A percentile compares a stretch with the other conserved stretches of the same genome.
Conservation (phyloP, 2,888 invertebrate genomes). For the Hofmannophila pseudospretella region DNA sequence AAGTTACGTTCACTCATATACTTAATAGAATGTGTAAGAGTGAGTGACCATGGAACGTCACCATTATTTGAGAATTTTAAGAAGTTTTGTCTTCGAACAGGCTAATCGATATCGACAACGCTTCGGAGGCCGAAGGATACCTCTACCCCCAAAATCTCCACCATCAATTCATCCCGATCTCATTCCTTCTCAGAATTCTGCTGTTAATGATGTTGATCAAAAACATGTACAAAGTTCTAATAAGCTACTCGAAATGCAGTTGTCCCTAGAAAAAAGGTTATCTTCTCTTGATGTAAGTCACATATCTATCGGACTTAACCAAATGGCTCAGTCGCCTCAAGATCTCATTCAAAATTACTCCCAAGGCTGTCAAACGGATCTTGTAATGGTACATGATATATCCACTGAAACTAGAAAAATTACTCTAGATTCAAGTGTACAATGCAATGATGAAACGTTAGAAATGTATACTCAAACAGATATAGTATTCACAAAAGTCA, state of each 20-base stretch:
- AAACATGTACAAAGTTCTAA: conserved; percentile 46
- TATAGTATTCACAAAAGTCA: conserved; percentile 50
- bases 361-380: conserved; percentile 65
- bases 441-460: conserved; percentile 42
- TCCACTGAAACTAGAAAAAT: conserved; percentile 59
- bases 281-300: conserved; percentile 52
- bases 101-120: conserved; percentile 69
- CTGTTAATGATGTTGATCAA: conserved; percentile 31
- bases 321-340: conserved; percentile 58
- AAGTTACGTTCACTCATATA: too few relatives aligned
- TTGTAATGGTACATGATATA: conserved; percentile 54
- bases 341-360: conserved; percentile 51
- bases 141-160: conserved; percentile 42
- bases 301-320: conserved; percentile 56
- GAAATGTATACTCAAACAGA: conserved; percentile 67
- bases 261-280: conserved; percentile 57
- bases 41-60: too few relatives aligned
- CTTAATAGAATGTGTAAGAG: too few relatives aligned
- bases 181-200: conserved; percentile 28
- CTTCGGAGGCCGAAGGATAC: conserved; percentile 58
- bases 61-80: too few relatives aligned
- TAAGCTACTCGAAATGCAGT: conserved; percentile 65
- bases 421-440: conserved; percentile 56
- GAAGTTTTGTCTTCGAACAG: conserved; percentile 62
- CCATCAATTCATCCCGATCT: conserved; percentile 52